Conservation (phyloP, 2,797 vertebrate species). For the Cynodonichthys magdalenae region DNA sequence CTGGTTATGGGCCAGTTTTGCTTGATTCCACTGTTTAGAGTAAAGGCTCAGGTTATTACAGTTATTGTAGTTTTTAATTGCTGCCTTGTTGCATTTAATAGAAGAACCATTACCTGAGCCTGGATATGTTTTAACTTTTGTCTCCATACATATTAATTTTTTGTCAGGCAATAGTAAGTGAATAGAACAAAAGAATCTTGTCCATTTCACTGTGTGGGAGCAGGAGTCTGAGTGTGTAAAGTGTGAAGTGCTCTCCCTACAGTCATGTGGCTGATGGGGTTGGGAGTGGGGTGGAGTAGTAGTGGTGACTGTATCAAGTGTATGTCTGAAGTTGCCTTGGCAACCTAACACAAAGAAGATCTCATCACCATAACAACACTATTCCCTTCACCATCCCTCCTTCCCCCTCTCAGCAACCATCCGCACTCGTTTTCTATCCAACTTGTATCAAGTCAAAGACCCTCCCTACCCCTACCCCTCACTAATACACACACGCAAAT, state of each 20-base stretch:
- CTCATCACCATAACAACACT: slow-evolving; percentile 80
- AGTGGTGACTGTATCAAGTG: slow-evolving; percentile 68
- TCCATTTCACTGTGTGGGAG: slow-evolving; percentile 46
- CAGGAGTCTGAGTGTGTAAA: slow-evolving; percentile 41
- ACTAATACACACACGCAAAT: slow-evolving; percentile 1
- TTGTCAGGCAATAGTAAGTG: slow-evolving; percentile 21
- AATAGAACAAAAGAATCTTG: slow-evolving; percentile 22
- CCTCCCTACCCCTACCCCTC: slow-evolving; percentile 1
- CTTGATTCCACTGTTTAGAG: too few species aligned
- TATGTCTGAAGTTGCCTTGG: slow-evolving; percentile 79
- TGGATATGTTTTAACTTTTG: neutral
- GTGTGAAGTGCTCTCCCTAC: slow-evolving; percentile 71
- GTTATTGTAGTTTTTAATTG: neutral
- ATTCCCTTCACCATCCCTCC: slow-evolving; percentile 31
- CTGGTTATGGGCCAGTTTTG: neutral
- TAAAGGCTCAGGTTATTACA: too few species aligned
- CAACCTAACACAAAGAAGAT: slow-evolving; percentile 81
- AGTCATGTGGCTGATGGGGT: slow-evolving; percentile 56
- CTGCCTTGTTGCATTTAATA: neutral
- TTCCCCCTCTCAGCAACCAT: slow-evolving; percentile 6
- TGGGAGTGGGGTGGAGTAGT: slow-evolving; percentile 27
- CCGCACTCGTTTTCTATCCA: slow-evolving; percentile 41
- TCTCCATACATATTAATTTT: slow-evolving; percentile 12
- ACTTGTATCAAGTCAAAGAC: slow-evolving; percentile 54
- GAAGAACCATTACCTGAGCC: neutral